A percentile compares a stretch with the other conserved stretches of the same genome.
Evolutionary conservation across 2,888 invertebrate species (phyloP).

Genomic region (Teleiodes luculella): DNA sequence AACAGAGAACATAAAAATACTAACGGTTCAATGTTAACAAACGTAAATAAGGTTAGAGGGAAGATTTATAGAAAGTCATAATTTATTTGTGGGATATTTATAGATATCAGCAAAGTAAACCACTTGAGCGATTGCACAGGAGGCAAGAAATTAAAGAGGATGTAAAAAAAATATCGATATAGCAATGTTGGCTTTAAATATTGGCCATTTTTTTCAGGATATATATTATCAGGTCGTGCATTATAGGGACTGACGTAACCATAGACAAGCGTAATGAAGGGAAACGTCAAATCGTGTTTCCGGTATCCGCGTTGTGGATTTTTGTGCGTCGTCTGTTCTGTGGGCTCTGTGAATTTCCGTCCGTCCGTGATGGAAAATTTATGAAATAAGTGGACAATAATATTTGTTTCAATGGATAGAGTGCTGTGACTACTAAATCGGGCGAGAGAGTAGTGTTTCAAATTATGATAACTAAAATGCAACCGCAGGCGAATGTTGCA

Average conservation of each 20-base stretch:
- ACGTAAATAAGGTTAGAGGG: too few relatives aligned
- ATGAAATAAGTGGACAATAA: constrained; percentile 17
- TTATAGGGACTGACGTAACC: neutral
- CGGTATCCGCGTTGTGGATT: constrained; percentile 37
- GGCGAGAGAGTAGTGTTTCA: constrained; percentile 30
- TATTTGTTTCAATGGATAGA: constrained; percentile 25
- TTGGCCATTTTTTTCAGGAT: too few relatives aligned
- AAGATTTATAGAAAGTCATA: too few relatives aligned
- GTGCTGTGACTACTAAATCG: constrained; percentile 28
- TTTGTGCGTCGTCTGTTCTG: constrained; percentile 11
- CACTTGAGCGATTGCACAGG: too few relatives aligned
- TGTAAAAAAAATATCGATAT: too few relatives aligned
- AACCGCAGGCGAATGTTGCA: constrained; percentile 71
- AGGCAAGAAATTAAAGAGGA: too few relatives aligned
- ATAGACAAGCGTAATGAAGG: neutral
- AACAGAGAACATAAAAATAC: too few relatives aligned
- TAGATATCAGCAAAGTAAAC: too few relatives aligned
- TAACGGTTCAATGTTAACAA: too few relatives aligned
- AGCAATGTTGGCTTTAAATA: too few relatives aligned
- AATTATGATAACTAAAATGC: constrained; percentile 75
- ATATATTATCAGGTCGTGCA: too few relatives aligned
- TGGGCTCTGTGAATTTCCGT: constrained; percentile 19
- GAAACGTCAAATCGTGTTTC: constrained; percentile 31
- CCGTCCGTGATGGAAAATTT: constrained; percentile 30
- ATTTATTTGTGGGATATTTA: too few relatives aligned